These are phyloP conservation scores for Apamea monoglypha DNA, from an alignment of 2,888 invertebrate species.

Conservation along the genomic window DNA sequence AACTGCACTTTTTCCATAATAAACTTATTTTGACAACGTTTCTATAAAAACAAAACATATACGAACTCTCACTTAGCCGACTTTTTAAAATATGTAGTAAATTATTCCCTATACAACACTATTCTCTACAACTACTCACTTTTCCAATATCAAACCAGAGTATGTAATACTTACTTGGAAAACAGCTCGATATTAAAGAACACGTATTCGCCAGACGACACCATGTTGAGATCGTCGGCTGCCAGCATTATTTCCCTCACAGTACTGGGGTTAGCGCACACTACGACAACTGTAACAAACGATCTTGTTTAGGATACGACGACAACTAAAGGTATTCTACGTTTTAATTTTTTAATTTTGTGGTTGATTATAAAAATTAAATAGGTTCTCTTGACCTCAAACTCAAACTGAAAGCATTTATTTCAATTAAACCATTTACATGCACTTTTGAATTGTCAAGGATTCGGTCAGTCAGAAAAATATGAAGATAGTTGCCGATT, in stretches of 20 bases:
- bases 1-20: neutral
- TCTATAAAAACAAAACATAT: neutral
- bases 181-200: constrained; percentile 99
- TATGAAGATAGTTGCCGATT: no score
- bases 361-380: neutral
- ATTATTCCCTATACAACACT: neutral
- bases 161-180: constrained; percentile 93
- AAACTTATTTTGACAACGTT: neutral
- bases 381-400: neutral
- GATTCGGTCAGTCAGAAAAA: no score
- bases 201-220: constrained; percentile 98
- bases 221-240: constrained; percentile 98
- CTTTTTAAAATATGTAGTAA: neutral
- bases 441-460: no score
- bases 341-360: neutral
- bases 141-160: constrained; percentile 14
- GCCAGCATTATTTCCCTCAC: constrained; percentile 98
- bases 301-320: constrained; percentile 19
- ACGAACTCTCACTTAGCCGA: neutral
- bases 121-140: neutral
- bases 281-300: constrained; percentile 96
- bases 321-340: neutral
- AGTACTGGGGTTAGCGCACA: constrained; percentile 97
- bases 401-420: no score
- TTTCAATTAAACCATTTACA: no score